These are phyloP conservation scores for Psettodes erumei DNA, from an alignment of 2,113 vertebrate genomes.

Conservation along the genomic window DNA sequence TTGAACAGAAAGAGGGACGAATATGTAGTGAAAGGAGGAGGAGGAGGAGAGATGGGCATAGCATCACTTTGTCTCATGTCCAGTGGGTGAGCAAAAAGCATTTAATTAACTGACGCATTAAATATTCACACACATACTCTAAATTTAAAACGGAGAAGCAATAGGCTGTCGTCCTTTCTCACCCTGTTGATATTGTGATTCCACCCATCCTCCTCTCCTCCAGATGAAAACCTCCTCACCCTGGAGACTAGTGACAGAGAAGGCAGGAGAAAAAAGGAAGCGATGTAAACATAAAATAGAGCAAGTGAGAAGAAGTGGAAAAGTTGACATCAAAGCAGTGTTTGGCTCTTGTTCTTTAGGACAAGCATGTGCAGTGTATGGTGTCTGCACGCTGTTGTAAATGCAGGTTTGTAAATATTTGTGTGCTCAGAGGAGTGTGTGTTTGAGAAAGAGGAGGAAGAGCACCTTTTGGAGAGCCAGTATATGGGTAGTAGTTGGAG, in stretches of 20 bases:
- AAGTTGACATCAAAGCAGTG: background rate
- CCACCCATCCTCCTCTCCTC: slow-evolving; percentile 77
- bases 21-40: background rate
- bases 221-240: slow-evolving; percentile 76
- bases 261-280: background rate
- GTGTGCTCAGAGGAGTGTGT: background rate
- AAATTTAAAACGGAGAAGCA: slow-evolving; percentile 28
- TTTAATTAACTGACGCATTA: slow-evolving; percentile 61
- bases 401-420: background rate
- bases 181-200: slow-evolving; percentile 79
- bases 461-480: slow-evolving; percentile 88
- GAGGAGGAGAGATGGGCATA: background rate
- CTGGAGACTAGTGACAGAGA: slow-evolving; percentile 62
- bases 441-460: background rate
- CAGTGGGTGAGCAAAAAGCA: slow-evolving; percentile 21
- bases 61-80: slow-evolving; percentile 20
- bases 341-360: background rate
- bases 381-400: background rate
- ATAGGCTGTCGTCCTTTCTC: slow-evolving; percentile 11
- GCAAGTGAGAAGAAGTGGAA: slow-evolving; percentile 39
- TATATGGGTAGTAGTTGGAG: slow-evolving; percentile 90
- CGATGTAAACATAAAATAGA: background rate
- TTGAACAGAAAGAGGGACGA: background rate
- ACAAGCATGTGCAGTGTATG: background rate
- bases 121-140: slow-evolving; percentile 49